These are phyloP conservation scores for Ophion costatus DNA, from an alignment of 2,888 invertebrate species.

Conservation along the genomic window DNA sequence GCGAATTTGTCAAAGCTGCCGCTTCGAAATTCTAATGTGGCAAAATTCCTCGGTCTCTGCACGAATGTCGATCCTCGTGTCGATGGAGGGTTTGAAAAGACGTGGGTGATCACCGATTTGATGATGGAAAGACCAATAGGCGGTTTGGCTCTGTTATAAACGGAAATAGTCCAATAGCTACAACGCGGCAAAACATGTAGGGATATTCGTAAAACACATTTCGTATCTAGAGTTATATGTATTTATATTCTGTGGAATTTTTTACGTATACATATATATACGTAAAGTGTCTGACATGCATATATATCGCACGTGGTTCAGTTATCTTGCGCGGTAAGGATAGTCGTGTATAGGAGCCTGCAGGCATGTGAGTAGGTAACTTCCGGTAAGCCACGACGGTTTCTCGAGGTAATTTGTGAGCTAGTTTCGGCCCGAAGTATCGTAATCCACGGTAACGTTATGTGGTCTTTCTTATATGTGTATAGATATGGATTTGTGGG, in stretches of 20 bases:
- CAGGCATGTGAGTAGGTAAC: constrained; percentile 66
- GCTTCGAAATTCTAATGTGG: background rate
- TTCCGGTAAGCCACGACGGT: constrained; percentile 80
- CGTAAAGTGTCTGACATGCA: constrained; percentile 3
- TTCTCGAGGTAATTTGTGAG: constrained; percentile 82
- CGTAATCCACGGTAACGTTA: constrained; percentile 81
- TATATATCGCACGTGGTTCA: constrained; percentile 26
- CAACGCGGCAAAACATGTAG: constrained; percentile 1
- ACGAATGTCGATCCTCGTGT: background rate
- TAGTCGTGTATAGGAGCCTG: constrained; percentile 51
- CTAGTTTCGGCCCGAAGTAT: constrained; percentile 78
- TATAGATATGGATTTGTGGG: constrained; percentile 46
- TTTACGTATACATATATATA: background rate
- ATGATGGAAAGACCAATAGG: background rate
- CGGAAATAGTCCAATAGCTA: constrained; percentile 28
- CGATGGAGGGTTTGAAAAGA: too few species aligned
- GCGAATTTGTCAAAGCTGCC: constrained; percentile 16
- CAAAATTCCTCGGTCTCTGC: background rate
- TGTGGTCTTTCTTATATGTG: constrained; percentile 70
- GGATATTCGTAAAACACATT: background rate
- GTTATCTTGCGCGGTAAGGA: constrained; percentile 56
- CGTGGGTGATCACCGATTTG: background rate
- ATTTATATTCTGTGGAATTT: constrained; percentile 15
- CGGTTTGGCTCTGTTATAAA: too few species aligned
- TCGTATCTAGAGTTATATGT: constrained; percentile 35